phyloP scores from a whole-genome alignment of 2,797 vertebrate species.

The Crocodylus rhombifer region DNA sequence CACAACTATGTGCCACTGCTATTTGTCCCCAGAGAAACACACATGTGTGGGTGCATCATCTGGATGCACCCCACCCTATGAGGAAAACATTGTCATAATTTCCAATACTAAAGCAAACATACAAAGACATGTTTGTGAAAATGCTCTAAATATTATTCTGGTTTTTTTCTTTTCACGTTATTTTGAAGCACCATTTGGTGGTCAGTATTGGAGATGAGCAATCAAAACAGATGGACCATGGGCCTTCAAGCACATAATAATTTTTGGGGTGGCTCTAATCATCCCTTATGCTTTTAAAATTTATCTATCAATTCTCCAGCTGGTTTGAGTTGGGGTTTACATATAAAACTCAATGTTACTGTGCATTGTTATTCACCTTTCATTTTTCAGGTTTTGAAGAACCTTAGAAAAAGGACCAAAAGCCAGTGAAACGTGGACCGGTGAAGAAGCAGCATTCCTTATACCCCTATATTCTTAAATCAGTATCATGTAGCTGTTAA shows the following conservation, averaged over 20 bases:
- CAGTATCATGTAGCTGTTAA: neutral
- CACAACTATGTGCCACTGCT: no score
- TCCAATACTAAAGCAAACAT: neutral
- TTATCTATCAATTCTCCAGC: neutral
- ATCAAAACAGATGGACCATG: neutral
- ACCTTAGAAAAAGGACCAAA: neutral
- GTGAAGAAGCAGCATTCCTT: fast-evolving
- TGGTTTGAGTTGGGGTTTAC: neutral
- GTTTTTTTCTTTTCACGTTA: neutral
- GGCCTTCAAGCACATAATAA: neutral
- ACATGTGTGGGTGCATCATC: no score
- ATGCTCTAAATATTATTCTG: neutral
- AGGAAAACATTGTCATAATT: neutral
- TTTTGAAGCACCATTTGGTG: neutral
- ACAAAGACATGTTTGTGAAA: neutral
- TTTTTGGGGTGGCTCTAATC: neutral
- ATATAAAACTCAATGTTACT: neutral
- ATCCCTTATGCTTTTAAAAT: neutral
- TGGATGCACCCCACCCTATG: no score
- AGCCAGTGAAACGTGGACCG: fast-evolving
- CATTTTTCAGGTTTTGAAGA: neutral
- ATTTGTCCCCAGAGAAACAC: no score
- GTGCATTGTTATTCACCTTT: neutral
- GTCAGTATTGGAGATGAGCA: neutral
- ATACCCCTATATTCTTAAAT: neutral